A percentile compares a stretch with the other conserved stretches of the same genome.
Evolutionary conservation across 2,888 invertebrate species (phyloP).

Genomic region (Drosophila buzzatii): DNA sequence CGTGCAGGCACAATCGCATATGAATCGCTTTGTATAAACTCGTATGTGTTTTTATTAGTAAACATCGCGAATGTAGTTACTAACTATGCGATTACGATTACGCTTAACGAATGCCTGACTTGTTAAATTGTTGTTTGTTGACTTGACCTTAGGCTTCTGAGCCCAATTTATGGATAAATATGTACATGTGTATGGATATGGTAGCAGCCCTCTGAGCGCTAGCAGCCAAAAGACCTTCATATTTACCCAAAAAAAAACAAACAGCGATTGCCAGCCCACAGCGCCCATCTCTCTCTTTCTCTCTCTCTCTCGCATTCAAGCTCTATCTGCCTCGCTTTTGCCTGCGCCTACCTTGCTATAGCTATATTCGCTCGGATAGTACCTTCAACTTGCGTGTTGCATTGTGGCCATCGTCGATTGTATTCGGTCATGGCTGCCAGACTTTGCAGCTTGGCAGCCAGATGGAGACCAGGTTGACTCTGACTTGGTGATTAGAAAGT

Average conservation of each 20-base stretch:
- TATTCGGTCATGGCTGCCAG: slow-evolving; percentile 74
- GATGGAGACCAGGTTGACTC: slow-evolving; percentile 12
- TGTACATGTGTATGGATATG: slow-evolving; percentile 35
- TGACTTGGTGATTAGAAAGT: slow-evolving; percentile 72
- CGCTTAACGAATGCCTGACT: slow-evolving; percentile 35
- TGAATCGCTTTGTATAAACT: slow-evolving; percentile 55
- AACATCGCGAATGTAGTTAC: slow-evolving; percentile 71
- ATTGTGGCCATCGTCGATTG: slow-evolving; percentile 64
- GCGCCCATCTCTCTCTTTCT: slow-evolving; percentile 1
- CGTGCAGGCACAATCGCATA: slow-evolving; percentile 16
- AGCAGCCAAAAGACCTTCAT: slow-evolving; percentile 60
- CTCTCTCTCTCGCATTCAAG: not conserved
- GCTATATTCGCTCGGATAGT: slow-evolving; percentile 31
- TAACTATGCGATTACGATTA: slow-evolving; percentile 74
- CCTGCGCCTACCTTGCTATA: not conserved
- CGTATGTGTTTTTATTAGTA: slow-evolving; percentile 61
- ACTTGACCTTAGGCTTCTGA: slow-evolving; percentile 75
- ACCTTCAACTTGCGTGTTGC: slow-evolving; percentile 73
- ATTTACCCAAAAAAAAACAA: slow-evolving; percentile 58
- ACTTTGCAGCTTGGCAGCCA: slow-evolving; percentile 35
- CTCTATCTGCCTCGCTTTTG: slow-evolving; percentile 2
- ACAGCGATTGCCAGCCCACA: slow-evolving; percentile 55
- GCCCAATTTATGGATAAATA: slow-evolving; percentile 68
- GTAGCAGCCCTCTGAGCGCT: slow-evolving; percentile 20
- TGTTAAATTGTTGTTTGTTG: slow-evolving; percentile 49